Evolutionary conservation across 2,888 invertebrate genomes (phyloP).

Genomic region (Harpalus rufipes): DNA sequence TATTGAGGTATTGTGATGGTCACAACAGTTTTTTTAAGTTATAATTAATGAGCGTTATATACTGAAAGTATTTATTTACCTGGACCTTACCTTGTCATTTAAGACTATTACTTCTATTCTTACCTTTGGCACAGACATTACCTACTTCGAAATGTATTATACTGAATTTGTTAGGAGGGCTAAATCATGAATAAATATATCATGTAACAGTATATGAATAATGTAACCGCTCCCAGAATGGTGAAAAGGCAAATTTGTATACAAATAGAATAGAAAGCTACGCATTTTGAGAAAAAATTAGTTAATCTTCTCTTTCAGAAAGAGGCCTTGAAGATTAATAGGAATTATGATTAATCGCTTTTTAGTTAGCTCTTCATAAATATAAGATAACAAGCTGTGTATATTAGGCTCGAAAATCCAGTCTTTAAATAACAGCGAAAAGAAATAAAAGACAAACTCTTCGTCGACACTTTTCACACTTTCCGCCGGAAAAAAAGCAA

Average conservation of each 20-base stretch:
- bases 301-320: conserved; percentile 25
- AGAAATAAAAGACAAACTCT: conserved; percentile 27
- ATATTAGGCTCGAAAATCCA: not conserved
- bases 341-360: conserved; percentile 16
- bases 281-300: conserved; percentile 14
- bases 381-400: conserved; percentile 22
- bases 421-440: conserved; percentile 13
- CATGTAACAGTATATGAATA: not conserved
- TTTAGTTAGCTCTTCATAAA: conserved; percentile 23
- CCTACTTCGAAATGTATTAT: not conserved
- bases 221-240: not conserved
- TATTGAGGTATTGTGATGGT: no score
- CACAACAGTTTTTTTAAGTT: no score
- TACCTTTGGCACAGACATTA: not conserved
- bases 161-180: not conserved
- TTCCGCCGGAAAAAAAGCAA: conserved; percentile 17
- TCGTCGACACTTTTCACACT: conserved; percentile 7
- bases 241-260: not conserved
- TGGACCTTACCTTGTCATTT: no score
- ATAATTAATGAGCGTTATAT: no score
- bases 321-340: conserved; percentile 6
- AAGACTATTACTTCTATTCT: no score
- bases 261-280: conserved; percentile 32
- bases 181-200: not conserved
- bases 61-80: no score